These are phyloP conservation scores for Spinibarbus caldwelli DNA, from an alignment of 2,797 vertebrate species.

Conservation along the genomic window DNA sequence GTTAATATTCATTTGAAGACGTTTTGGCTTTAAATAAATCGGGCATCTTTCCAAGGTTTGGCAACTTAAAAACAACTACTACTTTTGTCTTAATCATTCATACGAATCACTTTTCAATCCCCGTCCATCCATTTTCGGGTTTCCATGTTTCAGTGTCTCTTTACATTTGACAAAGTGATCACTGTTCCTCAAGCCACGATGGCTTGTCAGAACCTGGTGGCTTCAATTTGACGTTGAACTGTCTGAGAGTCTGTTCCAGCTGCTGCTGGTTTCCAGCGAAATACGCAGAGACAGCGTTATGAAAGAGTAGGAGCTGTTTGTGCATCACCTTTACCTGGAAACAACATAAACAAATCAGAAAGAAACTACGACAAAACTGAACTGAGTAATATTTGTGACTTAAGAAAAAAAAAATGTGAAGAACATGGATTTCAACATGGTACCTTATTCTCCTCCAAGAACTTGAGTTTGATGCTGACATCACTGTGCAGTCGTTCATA, in stretches of 20 bases:
- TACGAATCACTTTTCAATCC: not conserved
- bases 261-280: slow-evolving; percentile 99
- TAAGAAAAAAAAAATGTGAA: not conserved
- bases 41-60: slow-evolving; percentile 11
- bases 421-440: not conserved
- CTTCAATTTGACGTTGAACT: slow-evolving; percentile 95
- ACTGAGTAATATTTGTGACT: not conserved
- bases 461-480: slow-evolving; percentile 97
- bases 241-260: slow-evolving; percentile 95
- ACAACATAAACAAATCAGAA: not conserved
- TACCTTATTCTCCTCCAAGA: slow-evolving; percentile 98
- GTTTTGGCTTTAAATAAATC: too few relatives aligned
- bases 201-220: slow-evolving; percentile 91
- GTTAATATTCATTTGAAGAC: not conserved
- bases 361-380: not conserved
- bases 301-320: slow-evolving; percentile 98
- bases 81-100: slow-evolving; percentile 10
- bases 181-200: slow-evolving; percentile 98
- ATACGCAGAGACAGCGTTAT: slow-evolving; percentile 96
- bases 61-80: slow-evolving; percentile 19
- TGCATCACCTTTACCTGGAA: slow-evolving; percentile 97
- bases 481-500: slow-evolving; percentile 94
- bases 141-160: slow-evolving; percentile 48
- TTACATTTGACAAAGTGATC: slow-evolving; percentile 62
- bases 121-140: slow-evolving; percentile 16